phyloP scores from a whole-genome alignment of 2,888 invertebrate species.

The Metalampra italica region DNA sequence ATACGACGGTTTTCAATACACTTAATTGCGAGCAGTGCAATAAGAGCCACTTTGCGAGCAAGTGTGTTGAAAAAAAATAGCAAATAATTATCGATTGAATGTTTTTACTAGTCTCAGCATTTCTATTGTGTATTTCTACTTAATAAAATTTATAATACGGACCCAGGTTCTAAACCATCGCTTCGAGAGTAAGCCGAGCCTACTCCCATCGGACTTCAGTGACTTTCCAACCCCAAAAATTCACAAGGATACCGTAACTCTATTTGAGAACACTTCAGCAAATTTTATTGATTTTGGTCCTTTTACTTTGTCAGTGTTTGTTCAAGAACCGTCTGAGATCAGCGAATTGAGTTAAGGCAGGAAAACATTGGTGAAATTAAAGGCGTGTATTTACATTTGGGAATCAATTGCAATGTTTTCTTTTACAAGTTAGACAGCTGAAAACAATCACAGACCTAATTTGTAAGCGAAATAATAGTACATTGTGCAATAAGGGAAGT shows the following conservation, averaged over 20 bases:
- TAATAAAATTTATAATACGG: too few relatives aligned
- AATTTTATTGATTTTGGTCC: constrained; percentile 1
- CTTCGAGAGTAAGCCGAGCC: too few relatives aligned
- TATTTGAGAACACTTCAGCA: background rate
- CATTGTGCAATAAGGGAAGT: too few relatives aligned
- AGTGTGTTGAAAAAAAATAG: too few relatives aligned
- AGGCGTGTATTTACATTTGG: background rate
- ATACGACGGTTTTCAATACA: too few relatives aligned
- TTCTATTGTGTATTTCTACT: too few relatives aligned
- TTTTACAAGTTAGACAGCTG: background rate
- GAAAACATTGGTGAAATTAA: constrained; percentile 3
- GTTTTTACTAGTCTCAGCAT: too few relatives aligned
- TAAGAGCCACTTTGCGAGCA: too few relatives aligned
- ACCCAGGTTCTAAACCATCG: too few relatives aligned
- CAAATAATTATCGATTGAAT: too few relatives aligned
- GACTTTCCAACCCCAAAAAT: background rate
- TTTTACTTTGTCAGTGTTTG: constrained; percentile 1
- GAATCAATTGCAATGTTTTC: background rate
- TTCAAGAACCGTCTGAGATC: background rate
- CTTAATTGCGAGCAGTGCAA: too few relatives aligned
- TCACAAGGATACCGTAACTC: background rate
- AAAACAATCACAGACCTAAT: background rate
- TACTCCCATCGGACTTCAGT: background rate
- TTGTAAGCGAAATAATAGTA: too few relatives aligned
- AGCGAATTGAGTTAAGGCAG: constrained; percentile 2